Percentiles rank a stretch among this genome's conserved stretches.
Conservation (phyloP, 2,113 vertebrate species). For the Acanthisitta chloris region DNA sequence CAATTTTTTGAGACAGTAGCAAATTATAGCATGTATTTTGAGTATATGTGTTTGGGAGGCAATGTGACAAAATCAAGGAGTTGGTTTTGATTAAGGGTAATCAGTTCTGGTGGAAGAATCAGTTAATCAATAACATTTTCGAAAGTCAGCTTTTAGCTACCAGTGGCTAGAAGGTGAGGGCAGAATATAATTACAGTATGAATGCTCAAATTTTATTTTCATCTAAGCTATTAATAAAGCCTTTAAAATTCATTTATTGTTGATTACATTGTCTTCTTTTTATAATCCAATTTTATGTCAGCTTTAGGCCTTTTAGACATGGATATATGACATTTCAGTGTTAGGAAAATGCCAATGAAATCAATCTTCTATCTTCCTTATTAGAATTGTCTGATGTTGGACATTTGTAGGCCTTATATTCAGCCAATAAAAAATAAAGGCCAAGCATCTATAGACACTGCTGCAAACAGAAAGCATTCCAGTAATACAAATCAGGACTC, state of each 20-base stretch:
- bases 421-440: not conserved
- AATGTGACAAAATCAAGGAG: not conserved
- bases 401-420: not conserved
- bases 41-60: not conserved
- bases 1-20: not conserved
- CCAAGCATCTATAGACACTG: not conserved
- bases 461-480: not conserved
- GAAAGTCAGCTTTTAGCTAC: not conserved
- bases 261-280: not conserved
- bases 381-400: not conserved
- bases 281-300: not conserved
- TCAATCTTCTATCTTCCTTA: not conserved
- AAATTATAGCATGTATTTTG: not conserved
- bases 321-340: not conserved
- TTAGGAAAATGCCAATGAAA: slow-evolving; percentile 39
- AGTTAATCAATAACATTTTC: not conserved
- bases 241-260: not conserved
- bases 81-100: not conserved
- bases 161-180: not conserved
- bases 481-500: not conserved
- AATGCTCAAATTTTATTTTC: not conserved
- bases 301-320: not conserved
- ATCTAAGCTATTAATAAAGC: not conserved
- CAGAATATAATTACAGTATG: not conserved
- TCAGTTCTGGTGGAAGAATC: not conserved